A percentile compares a stretch with the other conserved stretches of the same genome.
These are phyloP conservation scores for Brachionus paranguensis DNA, from an alignment of 1,140 invertebrate species.

Conservation along the genomic window DNA sequence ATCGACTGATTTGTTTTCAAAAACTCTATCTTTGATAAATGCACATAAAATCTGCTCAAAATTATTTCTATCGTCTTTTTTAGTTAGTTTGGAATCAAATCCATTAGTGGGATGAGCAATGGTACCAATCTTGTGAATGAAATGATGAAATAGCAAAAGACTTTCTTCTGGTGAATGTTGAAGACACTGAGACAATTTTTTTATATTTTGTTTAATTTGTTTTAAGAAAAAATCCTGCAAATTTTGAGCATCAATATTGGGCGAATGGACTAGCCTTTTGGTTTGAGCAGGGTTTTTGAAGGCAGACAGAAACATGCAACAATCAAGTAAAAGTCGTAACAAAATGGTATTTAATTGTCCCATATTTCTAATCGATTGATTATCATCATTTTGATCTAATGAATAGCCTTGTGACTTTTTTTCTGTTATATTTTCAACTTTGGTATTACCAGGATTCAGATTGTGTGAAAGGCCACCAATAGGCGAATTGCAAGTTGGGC, in stretches of 20 bases:
- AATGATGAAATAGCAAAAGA: neutral
- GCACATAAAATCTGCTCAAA: neutral
- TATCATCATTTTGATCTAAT: neutral
- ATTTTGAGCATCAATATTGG: neutral
- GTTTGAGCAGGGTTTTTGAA: neutral
- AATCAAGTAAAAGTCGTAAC: neutral
- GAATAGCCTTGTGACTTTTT: neutral
- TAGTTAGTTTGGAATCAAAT: neutral
- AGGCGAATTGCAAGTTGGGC: slow-evolving; percentile 44
- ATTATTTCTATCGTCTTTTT: neutral
- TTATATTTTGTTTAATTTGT: neutral
- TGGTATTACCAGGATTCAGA: slow-evolving; percentile 40
- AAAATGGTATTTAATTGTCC: neutral
- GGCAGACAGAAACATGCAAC: neutral
- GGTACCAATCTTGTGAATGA: neutral
- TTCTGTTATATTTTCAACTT: neutral
- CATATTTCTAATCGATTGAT: neutral
- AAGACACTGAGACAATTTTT: neutral
- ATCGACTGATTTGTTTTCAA: neutral
- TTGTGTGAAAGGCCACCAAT: slow-evolving; percentile 45
- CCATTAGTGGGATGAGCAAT: neutral
- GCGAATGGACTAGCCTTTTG: neutral
- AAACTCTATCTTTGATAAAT: neutral
- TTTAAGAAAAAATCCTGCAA: neutral
- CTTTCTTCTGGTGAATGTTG: slow-evolving; percentile 21